These are phyloP conservation scores for Mylabris sibirica DNA, from an alignment of 2,888 invertebrate genomes.

Conservation along the genomic window DNA sequence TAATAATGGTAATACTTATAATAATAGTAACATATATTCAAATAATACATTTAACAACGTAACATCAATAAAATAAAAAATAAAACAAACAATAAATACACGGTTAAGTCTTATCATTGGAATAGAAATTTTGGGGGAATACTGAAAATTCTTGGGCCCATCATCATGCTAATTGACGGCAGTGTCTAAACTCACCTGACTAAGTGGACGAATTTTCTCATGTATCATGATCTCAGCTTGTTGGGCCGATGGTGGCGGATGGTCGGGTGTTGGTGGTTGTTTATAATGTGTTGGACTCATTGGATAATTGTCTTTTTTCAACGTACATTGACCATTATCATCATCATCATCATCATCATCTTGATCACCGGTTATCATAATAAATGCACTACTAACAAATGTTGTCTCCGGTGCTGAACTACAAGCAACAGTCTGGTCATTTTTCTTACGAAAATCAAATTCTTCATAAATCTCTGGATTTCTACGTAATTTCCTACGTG, in stretches of 20 bases:
- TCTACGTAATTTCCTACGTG: constrained; percentile 73
- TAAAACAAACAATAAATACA: constrained; percentile 22
- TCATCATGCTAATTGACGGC: constrained; percentile 36
- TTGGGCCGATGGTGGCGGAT: constrained; percentile 89
- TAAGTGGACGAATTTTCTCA: constrained; percentile 86
- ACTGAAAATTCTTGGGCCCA: constrained; percentile 32
- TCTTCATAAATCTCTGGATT: constrained; percentile 70
- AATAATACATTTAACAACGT: constrained; percentile 35
- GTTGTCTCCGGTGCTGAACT: constrained; percentile 59
- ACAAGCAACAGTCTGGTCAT: constrained; percentile 45
- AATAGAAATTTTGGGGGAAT: constrained; percentile 20
- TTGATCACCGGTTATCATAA: constrained; percentile 61
- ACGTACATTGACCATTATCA: constrained; percentile 11
- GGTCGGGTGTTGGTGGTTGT: constrained; percentile 93
- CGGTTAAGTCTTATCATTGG: not conserved
- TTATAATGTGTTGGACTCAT: constrained; percentile 88
- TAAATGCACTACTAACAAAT: constrained; percentile 66
- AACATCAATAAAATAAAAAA: constrained; percentile 28
- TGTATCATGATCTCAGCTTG: constrained; percentile 90
- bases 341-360: constrained; percentile 43
- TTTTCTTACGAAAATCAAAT: constrained; percentile 64
- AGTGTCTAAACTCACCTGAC: constrained; percentile 77
- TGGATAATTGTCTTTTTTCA: constrained; percentile 64
- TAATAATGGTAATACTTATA: constrained; percentile 22
- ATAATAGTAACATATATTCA: constrained; percentile 29